phyloP scores from a whole-genome alignment of 23 tunicate species.

The Halocynthia aurantium region DNA sequence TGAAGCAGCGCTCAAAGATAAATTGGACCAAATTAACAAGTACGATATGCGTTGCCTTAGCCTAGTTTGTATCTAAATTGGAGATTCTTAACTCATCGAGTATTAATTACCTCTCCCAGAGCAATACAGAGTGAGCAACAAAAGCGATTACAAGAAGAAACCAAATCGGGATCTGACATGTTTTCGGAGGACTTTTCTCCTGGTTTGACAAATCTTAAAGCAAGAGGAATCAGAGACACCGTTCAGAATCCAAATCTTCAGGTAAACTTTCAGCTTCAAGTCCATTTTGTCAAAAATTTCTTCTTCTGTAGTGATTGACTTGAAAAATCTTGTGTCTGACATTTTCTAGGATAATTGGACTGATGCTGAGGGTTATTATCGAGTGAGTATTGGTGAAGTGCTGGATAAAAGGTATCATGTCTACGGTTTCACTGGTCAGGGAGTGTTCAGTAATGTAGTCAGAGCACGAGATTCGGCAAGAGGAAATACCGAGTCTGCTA shows the following conservation, averaged over 20 bases:
- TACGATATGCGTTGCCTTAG: constrained; percentile 9
- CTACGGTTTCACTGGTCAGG: constrained; percentile 95
- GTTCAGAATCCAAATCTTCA: constrained; percentile 73
- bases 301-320: not conserved
- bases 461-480: constrained; percentile 76
- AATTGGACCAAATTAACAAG: constrained; percentile 79
- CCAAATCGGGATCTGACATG: constrained; percentile 84
- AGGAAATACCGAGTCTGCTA: constrained; percentile 74
- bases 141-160: constrained; percentile 33
- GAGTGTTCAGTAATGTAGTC: constrained; percentile 91
- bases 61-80: not conserved
- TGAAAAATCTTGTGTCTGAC: not conserved
- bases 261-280: constrained; percentile 18
- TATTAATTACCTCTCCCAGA: constrained; percentile 9
- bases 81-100: not conserved
- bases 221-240: constrained; percentile 40
- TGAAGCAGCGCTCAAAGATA: constrained; percentile 85
- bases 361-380: constrained; percentile 91
- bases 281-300: not conserved
- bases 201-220: constrained; percentile 26
- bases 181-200: constrained; percentile 89
- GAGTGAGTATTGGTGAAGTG: constrained; percentile 83
- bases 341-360: constrained; percentile 90
- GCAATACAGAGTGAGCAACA: constrained; percentile 66
- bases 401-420: constrained; percentile 87